A percentile compares a stretch with the other conserved stretches of the same genome.
These are phyloP conservation scores for Cecropterus lyciades DNA, from an alignment of 1,140 invertebrate species.

Conservation along the genomic window DNA sequence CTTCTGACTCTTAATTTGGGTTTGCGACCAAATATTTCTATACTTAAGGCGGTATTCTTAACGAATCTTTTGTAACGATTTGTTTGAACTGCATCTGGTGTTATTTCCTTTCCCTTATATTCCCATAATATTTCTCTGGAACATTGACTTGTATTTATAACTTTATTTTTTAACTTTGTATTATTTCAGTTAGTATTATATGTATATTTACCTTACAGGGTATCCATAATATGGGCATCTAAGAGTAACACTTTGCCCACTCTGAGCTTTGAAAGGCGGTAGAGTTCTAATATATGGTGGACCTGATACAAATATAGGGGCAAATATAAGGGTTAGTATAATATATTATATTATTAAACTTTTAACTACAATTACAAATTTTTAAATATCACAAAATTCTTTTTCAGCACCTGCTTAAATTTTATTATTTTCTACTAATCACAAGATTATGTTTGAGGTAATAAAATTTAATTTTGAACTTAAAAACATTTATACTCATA, in stretches of 20 bases:
- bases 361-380: too few relatives aligned
- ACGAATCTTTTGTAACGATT: slow-evolving; percentile 66
- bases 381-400: too few relatives aligned
- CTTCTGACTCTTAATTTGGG: slow-evolving; percentile 78
- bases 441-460: too few relatives aligned
- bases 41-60: slow-evolving; percentile 58
- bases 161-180: too few relatives aligned
- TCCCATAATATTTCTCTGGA: slow-evolving; percentile 82
- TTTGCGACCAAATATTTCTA: slow-evolving; percentile 77
- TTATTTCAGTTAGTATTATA: too few relatives aligned
- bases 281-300: slow-evolving; percentile 93
- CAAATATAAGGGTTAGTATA: too few relatives aligned
- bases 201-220: slow-evolving; percentile 86
- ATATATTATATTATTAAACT: too few relatives aligned
- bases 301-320: slow-evolving; percentile 82
- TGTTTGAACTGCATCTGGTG: slow-evolving; percentile 54
- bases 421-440: too few relatives aligned
- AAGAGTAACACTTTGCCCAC: slow-evolving; percentile 90
- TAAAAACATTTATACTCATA: too few relatives aligned
- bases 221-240: slow-evolving; percentile 95
- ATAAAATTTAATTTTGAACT: too few relatives aligned
- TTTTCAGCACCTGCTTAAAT: too few relatives aligned
- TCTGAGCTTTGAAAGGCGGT: slow-evolving; percentile 92
- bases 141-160: slow-evolving; percentile 8
- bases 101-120: slow-evolving; percentile 77